Evolutionary conservation across 2,797 vertebrate species (phyloP).

Genomic region (Pangasius macronema): DNA sequence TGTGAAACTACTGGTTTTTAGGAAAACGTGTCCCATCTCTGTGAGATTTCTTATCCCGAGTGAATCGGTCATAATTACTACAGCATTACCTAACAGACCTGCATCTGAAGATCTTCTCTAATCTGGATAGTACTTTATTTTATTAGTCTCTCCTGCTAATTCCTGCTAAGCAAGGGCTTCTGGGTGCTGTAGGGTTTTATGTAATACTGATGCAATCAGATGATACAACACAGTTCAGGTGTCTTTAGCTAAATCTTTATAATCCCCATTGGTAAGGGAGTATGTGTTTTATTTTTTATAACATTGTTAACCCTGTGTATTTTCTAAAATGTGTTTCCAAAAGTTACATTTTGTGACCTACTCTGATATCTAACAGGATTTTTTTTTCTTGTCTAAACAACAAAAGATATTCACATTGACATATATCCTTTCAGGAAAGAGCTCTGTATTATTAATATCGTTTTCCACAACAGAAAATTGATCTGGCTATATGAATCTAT

Average conservation of each 20-base stretch:
- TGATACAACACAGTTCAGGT: not conserved
- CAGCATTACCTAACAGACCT: not conserved
- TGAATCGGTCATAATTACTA: not conserved
- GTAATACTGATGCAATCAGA: not conserved
- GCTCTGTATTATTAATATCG: slow-evolving; percentile 60
- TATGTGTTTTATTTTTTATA: not conserved
- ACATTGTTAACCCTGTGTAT: not conserved
- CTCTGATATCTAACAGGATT: slow-evolving; percentile 34
- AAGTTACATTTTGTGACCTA: not conserved
- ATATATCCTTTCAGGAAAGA: slow-evolving; percentile 70
- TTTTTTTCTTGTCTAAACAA: slow-evolving; percentile 65
- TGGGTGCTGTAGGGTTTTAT: not conserved
- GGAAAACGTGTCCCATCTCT: not conserved
- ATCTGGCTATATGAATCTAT: not conserved
- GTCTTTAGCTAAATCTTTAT: not conserved
- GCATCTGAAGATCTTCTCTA: not conserved
- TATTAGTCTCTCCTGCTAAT: not conserved
- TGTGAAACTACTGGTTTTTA: no score
- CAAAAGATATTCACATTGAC: slow-evolving; percentile 57
- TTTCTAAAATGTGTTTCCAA: not conserved
- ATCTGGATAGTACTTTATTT: not conserved
- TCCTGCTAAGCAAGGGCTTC: not conserved
- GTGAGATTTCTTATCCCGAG: not conserved
- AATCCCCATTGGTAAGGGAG: not conserved
- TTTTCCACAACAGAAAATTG: not conserved